phyloP scores from a whole-genome alignment of 2,888 invertebrate species.

The Heterodera filipjevi region DNA sequence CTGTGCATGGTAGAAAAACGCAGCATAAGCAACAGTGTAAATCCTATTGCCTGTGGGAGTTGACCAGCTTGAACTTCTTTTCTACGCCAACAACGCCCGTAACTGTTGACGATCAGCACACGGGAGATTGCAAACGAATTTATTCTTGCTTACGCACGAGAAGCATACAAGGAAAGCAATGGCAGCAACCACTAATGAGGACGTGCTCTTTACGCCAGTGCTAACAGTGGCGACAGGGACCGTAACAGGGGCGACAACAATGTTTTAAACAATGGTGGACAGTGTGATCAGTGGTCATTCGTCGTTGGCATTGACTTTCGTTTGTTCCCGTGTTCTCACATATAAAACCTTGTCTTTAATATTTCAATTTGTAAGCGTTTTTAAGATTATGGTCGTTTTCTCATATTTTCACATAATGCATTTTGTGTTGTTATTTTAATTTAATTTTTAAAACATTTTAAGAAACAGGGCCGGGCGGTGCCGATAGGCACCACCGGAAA shows the following conservation, averaged over 20 bases:
- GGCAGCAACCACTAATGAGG: no score
- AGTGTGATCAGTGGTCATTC: slow-evolving; percentile 27
- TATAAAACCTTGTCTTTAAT: no score
- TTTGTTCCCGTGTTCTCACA: no score
- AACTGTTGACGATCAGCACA: not conserved
- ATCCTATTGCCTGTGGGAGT: not conserved
- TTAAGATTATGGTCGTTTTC: no score
- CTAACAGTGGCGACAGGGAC: no score
- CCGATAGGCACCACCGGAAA: no score
- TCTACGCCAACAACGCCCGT: not conserved
- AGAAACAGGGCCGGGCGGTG: no score
- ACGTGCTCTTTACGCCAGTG: not conserved
- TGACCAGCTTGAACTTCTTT: not conserved
- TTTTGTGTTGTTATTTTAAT: no score
- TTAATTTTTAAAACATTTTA: no score
- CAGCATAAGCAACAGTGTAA: not conserved
- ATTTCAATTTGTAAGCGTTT: no score
- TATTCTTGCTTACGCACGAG: slow-evolving; percentile 24
- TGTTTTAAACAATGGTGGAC: slow-evolving; percentile 16
- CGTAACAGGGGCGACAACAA: no score
- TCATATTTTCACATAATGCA: no score
- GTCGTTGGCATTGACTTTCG: slow-evolving; percentile 1
- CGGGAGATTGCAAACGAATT: not conserved
- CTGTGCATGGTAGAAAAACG: not conserved
- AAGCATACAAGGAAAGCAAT: not conserved